phyloP scores from a whole-genome alignment of 1,140 invertebrate species.

The Aphaenogaster floridana region DNA sequence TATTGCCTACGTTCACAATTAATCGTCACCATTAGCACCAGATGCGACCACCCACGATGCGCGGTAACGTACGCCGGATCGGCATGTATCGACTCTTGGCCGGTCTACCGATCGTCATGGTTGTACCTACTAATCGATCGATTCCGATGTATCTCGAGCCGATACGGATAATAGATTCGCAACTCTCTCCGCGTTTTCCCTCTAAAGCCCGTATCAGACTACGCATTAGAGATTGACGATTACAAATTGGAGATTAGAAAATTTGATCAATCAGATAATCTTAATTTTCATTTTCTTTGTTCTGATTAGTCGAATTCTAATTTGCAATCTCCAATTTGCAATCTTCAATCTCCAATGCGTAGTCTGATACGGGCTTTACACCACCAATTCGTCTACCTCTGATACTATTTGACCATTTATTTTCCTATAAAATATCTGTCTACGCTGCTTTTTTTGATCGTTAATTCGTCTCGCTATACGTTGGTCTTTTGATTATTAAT shows the following conservation, averaged over 20 bases:
- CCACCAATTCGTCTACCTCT: background rate
- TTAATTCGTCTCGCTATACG: background rate
- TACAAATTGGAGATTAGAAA: no score
- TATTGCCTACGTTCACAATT: conserved; percentile 13
- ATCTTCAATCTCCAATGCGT: no score
- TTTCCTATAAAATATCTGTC: background rate
- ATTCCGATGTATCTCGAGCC: conserved; percentile 17
- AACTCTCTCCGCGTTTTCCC: background rate
- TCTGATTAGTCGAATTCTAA: no score
- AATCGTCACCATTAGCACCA: conserved; percentile 40
- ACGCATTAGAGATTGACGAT: no score
- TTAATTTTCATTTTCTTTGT: no score
- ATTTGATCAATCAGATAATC: no score
- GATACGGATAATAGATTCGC: background rate
- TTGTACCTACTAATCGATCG: conserved; percentile 29
- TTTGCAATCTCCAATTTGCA: no score
- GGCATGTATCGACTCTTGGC: background rate
- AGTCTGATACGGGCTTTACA: no score
- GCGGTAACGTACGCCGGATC: background rate
- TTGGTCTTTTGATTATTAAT: background rate
- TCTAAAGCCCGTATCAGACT: background rate
- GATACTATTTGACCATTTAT: background rate
- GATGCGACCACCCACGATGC: conserved; percentile 31
- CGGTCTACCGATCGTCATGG: conserved; percentile 10
- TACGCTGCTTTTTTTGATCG: background rate